These are phyloP conservation scores for Pseudois nayaur DNA, from an alignment of 2,113 vertebrate species.

Conservation along the genomic window DNA sequence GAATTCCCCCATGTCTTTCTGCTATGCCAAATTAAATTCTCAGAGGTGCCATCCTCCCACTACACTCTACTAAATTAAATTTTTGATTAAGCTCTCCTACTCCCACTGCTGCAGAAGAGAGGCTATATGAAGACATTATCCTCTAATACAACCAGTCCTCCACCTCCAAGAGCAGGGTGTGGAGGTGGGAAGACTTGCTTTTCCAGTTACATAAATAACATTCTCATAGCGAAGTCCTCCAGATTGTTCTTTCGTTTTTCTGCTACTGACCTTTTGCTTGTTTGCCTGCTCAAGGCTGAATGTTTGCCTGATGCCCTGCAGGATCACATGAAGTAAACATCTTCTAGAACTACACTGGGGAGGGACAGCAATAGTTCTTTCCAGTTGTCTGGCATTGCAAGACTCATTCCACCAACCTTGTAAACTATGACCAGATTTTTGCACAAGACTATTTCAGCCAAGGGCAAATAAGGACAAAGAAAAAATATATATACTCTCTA, in stretches of 20 bases:
- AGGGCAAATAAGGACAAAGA: conserved; percentile 29
- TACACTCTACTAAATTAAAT: conserved; percentile 59
- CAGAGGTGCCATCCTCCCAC: conserved; percentile 42
- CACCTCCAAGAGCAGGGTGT: neutral
- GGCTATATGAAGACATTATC: neutral
- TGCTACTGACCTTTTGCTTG: conserved; percentile 35
- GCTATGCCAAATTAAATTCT: conserved; percentile 50
- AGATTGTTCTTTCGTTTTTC: conserved; percentile 10
- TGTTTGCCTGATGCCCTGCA: conserved; percentile 2
- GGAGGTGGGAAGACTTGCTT: neutral
- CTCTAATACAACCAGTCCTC: neutral
- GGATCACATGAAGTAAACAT: neutral
- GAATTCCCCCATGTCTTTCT: conserved; percentile 22
- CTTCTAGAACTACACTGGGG: neutral
- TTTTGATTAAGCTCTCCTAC: conserved; percentile 60
- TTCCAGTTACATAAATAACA: conserved; percentile 31
- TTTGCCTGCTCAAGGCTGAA: conserved; percentile 52
- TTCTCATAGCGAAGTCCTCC: conserved; percentile 18
- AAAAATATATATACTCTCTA: neutral
- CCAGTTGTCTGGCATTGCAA: neutral
- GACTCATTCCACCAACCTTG: neutral
- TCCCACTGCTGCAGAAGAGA: conserved; percentile 44
- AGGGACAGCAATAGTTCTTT: neutral
- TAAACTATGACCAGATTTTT: conserved; percentile 3
- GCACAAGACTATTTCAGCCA: conserved; percentile 6